These are phyloP conservation scores for Oikopleura vanhoeffeni DNA, from an alignment of 23 tunicate genomes.

Conservation along the genomic window DNA sequence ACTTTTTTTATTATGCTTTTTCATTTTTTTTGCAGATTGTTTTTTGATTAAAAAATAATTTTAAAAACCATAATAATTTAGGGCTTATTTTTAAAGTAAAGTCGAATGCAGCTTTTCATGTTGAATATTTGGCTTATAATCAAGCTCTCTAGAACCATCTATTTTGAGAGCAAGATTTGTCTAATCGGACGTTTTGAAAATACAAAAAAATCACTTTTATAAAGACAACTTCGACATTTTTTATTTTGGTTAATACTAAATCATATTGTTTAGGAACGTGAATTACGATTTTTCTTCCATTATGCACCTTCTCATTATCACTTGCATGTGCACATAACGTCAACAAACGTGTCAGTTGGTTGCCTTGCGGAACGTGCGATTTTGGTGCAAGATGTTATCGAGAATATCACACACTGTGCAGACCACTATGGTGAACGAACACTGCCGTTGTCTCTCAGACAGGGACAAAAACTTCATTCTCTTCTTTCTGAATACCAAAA, in stretches of 20 bases:
- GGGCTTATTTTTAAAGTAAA: too few species aligned
- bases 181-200: too few species aligned
- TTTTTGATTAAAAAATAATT: too few species aligned
- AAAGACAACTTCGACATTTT: background rate
- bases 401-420: slow-evolving; percentile 31
- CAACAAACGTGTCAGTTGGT: slow-evolving; percentile 30
- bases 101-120: too few species aligned
- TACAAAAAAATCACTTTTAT: too few species aligned
- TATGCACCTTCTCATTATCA: slow-evolving; percentile 91
- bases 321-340: slow-evolving; percentile 68
- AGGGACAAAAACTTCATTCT: slow-evolving; percentile 24
- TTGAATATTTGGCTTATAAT: too few species aligned
- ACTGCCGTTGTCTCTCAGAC: slow-evolving; percentile 25
- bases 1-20: too few species aligned
- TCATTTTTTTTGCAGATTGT: too few species aligned
- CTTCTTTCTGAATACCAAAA: background rate
- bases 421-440: slow-evolving; percentile 51
- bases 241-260: slow-evolving; percentile 21
- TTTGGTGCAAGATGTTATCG: slow-evolving; percentile 53
- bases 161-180: too few species aligned
- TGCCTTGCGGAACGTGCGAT: slow-evolving; percentile 36
- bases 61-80: too few species aligned
- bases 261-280: slow-evolving; percentile 20
- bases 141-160: too few species aligned
- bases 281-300: slow-evolving; percentile 47